Conservation (phyloP, 2,797 vertebrate species). For the Coreius guichenoti region DNA sequence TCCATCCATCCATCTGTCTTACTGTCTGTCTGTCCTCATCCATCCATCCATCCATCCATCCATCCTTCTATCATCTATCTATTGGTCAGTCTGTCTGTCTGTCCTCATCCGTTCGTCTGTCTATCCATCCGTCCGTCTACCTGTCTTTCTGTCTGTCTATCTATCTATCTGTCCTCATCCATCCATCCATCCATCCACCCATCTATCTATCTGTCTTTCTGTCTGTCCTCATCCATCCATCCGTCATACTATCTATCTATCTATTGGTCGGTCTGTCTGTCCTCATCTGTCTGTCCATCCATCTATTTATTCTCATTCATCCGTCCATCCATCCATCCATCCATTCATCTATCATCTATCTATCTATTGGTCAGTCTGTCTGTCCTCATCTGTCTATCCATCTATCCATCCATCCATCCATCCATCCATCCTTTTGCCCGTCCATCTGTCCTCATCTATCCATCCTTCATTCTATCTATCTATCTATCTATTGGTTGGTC, state of each 20-base stretch:
- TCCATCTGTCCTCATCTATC: background rate
- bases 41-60: background rate
- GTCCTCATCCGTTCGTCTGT: too few species aligned
- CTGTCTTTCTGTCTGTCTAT: background rate
- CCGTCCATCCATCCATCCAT: background rate
- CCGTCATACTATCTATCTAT: rapidly evolving
- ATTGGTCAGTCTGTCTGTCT: background rate
- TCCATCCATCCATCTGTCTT: background rate
- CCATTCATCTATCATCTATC: background rate
- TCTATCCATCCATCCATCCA: background rate
- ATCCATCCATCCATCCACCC: background rate
- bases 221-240: rapidly evolving
- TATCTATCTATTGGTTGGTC: background rate
- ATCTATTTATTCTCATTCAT: background rate
- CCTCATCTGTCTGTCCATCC: rapidly evolving
- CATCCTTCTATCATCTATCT: background rate
- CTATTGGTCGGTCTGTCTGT: background rate
- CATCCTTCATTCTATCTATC: rapidly evolving
- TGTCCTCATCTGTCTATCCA: background rate
- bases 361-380: background rate
- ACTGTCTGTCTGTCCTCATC: background rate
- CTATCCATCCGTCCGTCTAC: background rate
- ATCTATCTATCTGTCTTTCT: rapidly evolving
- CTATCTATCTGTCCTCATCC: background rate
- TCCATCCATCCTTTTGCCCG: too few species aligned